Evolutionary conservation across 2,888 invertebrate species (phyloP), one percentile per base, ranked within the genome.

Genomic region (Isoperla grammatica): DNA sequence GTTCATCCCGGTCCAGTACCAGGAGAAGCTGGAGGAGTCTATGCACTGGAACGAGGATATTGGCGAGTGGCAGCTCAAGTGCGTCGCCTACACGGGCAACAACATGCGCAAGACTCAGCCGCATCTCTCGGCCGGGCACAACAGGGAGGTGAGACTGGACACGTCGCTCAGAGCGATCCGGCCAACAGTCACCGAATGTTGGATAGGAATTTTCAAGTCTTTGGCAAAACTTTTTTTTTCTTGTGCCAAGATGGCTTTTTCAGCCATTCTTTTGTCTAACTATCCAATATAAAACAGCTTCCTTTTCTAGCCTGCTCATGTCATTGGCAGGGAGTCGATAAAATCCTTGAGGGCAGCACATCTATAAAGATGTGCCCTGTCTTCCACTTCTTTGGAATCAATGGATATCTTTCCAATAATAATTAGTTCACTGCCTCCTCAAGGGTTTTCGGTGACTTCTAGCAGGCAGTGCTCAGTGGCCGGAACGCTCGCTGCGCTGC

Each of bases 1-100:
- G 46, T 97, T 94, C 72, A 95, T 99, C 73, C 98, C 98, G 1
- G 85, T 85, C 68, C 90, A 95, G 72, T 96, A 95, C 75, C 88
- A 94, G 81, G 91, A 90, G 73, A 67, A 67, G 67, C 90, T 97
- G 64, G 93, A 95, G 70, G 82, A 88, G 69, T 91, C 95, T 71
- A 89, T 95, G 45, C 88, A 91, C 70, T 99, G 97, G 95, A 98
- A 96, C 77, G 96, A 96, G 74, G 97, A 98, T 71, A 91, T 96
- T 35, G 97, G 97, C 35, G 98, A 99, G 75, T 99, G 97, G 92
- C 96, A 98, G 73, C 82, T 99, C 48, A 89, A 90, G 73, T 97
- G 97, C 74, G 95, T 99, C 6, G 98, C 98, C 0, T 99, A 99
- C 75, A 95, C 97, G 6, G 98, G 98, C 0, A 99, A 99, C 77